A percentile compares a stretch with the other conserved stretches of the same genome.
phyloP scores from a whole-genome alignment of 2,797 vertebrate species.

The Tapera naevia region DNA sequence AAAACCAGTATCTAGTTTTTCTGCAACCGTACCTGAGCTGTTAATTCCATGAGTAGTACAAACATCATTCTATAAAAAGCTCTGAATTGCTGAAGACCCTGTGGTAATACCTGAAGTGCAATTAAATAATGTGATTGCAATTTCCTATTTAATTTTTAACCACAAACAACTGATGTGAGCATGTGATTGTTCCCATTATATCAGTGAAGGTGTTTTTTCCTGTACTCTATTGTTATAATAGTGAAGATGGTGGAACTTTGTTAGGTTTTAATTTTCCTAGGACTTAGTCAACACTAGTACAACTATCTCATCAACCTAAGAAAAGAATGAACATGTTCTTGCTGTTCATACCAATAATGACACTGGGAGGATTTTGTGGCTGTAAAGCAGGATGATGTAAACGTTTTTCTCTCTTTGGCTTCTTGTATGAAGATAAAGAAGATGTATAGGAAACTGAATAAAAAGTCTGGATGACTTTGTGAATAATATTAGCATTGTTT shows the following conservation, averaged over 20 bases:
- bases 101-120: not conserved
- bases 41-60: not conserved
- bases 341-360: not conserved
- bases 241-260: not conserved
- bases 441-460: not conserved
- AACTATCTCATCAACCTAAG: not conserved
- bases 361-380: not conserved
- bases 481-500: not conserved
- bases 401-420: not conserved
- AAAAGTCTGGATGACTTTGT: not conserved
- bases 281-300: not conserved
- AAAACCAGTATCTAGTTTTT: not conserved
- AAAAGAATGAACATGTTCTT: not conserved
- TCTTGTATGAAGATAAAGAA: not conserved
- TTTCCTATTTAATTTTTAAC: not conserved
- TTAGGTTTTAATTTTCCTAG: not conserved
- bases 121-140: not conserved
- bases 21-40: not conserved
- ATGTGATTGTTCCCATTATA: not conserved
- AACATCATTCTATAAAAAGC: rapidly evolving
- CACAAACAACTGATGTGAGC: not conserved
- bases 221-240: rapidly evolving
- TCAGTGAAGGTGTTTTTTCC: not conserved
- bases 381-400: not conserved
- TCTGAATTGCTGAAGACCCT: not conserved